A percentile compares a stretch with the other conserved stretches of the same genome.
These are phyloP conservation scores for Bradysia coprophila DNA, from an alignment of 1,140 invertebrate genomes.

Conservation along the genomic window DNA sequence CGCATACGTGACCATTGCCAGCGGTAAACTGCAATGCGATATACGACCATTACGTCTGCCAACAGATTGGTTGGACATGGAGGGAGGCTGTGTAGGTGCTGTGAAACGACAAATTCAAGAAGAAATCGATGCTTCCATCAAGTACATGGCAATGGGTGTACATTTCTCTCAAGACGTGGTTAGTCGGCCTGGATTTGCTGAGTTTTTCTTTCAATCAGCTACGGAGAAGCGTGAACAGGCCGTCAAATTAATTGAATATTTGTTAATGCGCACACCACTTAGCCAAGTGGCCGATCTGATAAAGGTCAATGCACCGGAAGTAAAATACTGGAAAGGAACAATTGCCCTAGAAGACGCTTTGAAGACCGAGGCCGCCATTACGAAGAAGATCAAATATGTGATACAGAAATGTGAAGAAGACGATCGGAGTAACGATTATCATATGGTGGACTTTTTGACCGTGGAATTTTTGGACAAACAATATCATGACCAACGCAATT, in stretches of 20 bases:
- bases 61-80: slow-evolving; percentile 42
- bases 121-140: slow-evolving; percentile 58
- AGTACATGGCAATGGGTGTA: slow-evolving; percentile 70
- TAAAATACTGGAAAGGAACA: slow-evolving; percentile 41
- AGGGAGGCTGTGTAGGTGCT: slow-evolving; percentile 32
- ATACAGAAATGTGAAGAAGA: slow-evolving; percentile 44
- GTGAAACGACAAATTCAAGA: slow-evolving; percentile 51
- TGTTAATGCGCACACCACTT: slow-evolving; percentile 64
- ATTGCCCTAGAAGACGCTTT: slow-evolving; percentile 57
- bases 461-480: slow-evolving; percentile 79
- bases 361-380: slow-evolving; percentile 57
- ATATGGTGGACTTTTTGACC: slow-evolving; percentile 77
- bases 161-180: slow-evolving; percentile 61
- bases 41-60: too few species aligned
- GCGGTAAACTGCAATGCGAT: too few species aligned
- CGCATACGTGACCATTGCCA: too few species aligned
- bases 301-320: slow-evolving; percentile 21
- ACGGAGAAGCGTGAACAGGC: slow-evolving; percentile 80
- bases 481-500: slow-evolving; percentile 62
- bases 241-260: slow-evolving; percentile 74
- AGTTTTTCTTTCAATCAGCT: slow-evolving; percentile 71
- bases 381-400: slow-evolving; percentile 47
- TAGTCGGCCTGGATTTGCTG: slow-evolving; percentile 78
- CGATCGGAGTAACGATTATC: slow-evolving; percentile 48
- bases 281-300: slow-evolving; percentile 38